These are phyloP conservation scores for Antedon mediterranea DNA, from an alignment of 53 echinoderm and acorn worm genomes.

Conservation along the genomic window DNA sequence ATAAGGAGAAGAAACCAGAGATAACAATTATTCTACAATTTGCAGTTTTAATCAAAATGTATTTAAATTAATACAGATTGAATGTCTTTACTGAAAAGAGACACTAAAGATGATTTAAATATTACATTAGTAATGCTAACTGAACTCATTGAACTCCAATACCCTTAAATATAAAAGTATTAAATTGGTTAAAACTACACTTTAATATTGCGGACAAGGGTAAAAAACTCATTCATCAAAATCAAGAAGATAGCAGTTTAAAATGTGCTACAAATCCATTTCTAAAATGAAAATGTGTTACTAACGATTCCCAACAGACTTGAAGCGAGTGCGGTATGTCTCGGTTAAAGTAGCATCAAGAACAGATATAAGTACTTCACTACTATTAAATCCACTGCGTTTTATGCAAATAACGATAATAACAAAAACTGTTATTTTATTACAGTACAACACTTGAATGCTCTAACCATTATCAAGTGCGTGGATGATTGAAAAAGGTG, in stretches of 20 bases:
- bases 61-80: too few relatives aligned
- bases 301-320: not conserved
- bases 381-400: not conserved
- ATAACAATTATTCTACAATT: too few relatives aligned
- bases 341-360: not conserved
- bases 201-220: not conserved
- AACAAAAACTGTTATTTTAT: not conserved
- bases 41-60: too few relatives aligned
- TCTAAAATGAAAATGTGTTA: not conserved
- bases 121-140: not conserved
- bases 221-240: not conserved
- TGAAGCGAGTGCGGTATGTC: not conserved
- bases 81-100: too few relatives aligned
- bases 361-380: not conserved
- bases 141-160: not conserved
- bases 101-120: too few relatives aligned
- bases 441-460: not conserved
- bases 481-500: too few relatives aligned
- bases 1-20: too few relatives aligned
- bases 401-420: not conserved
- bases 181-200: not conserved
- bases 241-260: not conserved
- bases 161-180: not conserved
- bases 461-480: not conserved
- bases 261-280: not conserved